Percentiles rank a stretch among this genome's conserved stretches.
Conservation (phyloP, 2,888 invertebrate genomes). For the Clunio marinus region DNA sequence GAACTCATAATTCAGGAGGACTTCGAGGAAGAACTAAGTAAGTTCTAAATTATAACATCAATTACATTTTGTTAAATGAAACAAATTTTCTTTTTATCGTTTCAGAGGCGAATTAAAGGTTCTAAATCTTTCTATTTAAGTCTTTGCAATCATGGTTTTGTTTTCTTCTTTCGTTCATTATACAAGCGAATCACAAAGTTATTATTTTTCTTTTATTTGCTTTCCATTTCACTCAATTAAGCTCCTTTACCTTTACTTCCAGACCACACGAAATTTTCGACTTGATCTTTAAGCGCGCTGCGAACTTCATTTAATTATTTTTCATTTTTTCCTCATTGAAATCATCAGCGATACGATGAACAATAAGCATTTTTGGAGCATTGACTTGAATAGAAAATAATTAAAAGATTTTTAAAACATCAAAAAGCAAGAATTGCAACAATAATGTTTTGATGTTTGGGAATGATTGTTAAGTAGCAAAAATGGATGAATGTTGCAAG, state of each 20-base stretch:
- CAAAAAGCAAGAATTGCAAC: not conserved
- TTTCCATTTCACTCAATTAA: conserved; percentile 2
- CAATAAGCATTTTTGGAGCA: not conserved
- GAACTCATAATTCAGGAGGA: not conserved
- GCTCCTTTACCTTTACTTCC: conserved; percentile 15
- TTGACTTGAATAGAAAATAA: not conserved
- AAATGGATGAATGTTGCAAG: too few relatives aligned
- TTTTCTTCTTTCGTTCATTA: not conserved
- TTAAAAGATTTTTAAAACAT: not conserved
- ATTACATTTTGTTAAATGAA: not conserved
- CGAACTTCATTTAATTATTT: not conserved
- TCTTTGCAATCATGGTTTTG: not conserved
- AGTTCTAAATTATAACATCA: not conserved
- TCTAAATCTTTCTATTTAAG: conserved; percentile 8
- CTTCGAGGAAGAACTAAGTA: conserved; percentile 32
- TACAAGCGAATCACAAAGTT: too few relatives aligned
- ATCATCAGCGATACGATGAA: too few relatives aligned
- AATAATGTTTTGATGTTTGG: too few relatives aligned
- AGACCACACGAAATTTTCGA: conserved; percentile 30
- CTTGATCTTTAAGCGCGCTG: not conserved
- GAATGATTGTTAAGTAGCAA: too few relatives aligned
- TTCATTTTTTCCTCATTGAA: not conserved
- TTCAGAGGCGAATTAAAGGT: conserved; percentile 32
- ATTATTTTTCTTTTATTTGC: conserved; percentile 11
- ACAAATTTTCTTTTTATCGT: not conserved